These are phyloP conservation scores for Spilogale gracilis DNA, from an alignment of 2,113 vertebrate species.

Conservation along the genomic window DNA sequence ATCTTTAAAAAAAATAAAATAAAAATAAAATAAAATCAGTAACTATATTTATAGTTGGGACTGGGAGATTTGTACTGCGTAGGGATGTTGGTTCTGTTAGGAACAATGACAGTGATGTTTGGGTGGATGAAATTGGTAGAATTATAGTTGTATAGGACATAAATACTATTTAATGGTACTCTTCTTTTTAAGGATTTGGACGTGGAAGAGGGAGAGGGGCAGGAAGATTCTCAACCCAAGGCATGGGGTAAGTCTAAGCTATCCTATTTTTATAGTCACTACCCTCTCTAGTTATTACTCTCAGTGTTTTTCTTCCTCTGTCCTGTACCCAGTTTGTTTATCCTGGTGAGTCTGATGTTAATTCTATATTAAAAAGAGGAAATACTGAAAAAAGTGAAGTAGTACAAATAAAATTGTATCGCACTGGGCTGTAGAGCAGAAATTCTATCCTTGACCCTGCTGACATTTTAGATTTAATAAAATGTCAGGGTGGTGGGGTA, in stretches of 20 bases:
- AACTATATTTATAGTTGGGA: no score
- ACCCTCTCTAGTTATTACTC: not conserved
- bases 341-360: not conserved
- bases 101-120: not conserved
- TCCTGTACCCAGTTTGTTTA: not conserved
- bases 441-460: not conserved
- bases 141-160: not conserved
- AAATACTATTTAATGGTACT: not conserved
- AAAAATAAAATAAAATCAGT: no score
- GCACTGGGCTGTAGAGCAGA: not conserved
- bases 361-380: not conserved
- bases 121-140: not conserved
- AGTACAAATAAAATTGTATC: not conserved
- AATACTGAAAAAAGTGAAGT: not conserved
- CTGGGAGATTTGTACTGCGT: no score
- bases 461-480: slow-evolving; percentile 5
- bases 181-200: slow-evolving; percentile 89
- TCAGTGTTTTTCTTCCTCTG: not conserved
- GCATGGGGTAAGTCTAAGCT: slow-evolving; percentile 94
- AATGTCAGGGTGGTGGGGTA: not conserved
- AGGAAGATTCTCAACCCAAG: slow-evolving; percentile 95
- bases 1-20: no score
- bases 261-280: not conserved
- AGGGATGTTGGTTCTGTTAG: not conserved
- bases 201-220: slow-evolving; percentile 94